These are phyloP conservation scores for Butorides virescens DNA, from an alignment of 2,113 vertebrate species.

Conservation along the genomic window DNA sequence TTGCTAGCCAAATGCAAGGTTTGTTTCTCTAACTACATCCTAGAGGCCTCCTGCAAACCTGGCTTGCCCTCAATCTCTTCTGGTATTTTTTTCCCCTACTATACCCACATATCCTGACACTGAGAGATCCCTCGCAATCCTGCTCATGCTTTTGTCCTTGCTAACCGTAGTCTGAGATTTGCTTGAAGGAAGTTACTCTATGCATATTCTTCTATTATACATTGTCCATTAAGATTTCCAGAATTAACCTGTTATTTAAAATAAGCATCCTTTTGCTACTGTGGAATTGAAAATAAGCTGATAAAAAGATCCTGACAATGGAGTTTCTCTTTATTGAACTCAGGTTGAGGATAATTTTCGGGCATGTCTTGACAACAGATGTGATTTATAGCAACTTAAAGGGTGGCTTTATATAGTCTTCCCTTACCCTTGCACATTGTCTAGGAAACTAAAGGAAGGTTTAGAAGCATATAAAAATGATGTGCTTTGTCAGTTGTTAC, in stretches of 20 bases:
- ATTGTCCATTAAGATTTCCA: not conserved
- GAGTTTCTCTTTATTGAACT: not conserved
- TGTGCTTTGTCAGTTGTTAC: not conserved
- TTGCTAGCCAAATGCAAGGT: not conserved
- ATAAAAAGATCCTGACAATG: not conserved
- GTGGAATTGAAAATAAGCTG: not conserved
- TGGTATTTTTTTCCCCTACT: not conserved
- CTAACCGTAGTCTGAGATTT: not conserved
- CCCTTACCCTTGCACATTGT: not conserved
- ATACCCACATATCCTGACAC: not conserved
- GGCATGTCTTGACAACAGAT: not conserved
- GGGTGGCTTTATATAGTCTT: not conserved
- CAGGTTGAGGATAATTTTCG: not conserved
- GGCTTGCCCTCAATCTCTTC: not conserved
- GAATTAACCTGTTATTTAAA: not conserved
- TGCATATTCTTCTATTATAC: not conserved
- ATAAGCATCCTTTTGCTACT: not conserved
- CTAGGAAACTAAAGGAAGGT: not conserved
- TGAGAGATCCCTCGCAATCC: not conserved
- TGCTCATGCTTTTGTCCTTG: not conserved
- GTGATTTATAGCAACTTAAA: not conserved
- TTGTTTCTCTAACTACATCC: not conserved
- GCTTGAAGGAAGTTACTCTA: not conserved
- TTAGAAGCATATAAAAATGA: not conserved
- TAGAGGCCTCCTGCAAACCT: not conserved